Percentiles rank a stretch among this genome's conserved stretches.
These are phyloP conservation scores for Eulimnadia texana DNA, from an alignment of 1,140 invertebrate genomes.

Conservation along the genomic window DNA sequence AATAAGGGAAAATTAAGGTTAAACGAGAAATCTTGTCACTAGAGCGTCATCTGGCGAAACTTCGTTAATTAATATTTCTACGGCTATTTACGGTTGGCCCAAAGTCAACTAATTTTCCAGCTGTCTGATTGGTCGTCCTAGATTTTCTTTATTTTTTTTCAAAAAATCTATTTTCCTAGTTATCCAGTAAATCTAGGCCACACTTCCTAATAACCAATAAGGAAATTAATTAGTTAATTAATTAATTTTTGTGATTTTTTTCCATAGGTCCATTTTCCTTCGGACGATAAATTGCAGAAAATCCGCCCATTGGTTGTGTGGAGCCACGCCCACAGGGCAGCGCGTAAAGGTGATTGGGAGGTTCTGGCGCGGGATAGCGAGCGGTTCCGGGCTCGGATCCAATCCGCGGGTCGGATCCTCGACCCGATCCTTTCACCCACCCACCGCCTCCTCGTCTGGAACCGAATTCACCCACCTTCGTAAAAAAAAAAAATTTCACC, in stretches of 20 bases:
- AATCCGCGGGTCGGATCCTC: conserved; percentile 14
- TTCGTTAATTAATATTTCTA: too few relatives aligned
- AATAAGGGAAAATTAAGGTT: too few relatives aligned
- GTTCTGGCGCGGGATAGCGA: conserved; percentile 39
- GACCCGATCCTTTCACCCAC: conserved; percentile 15
- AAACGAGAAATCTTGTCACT: too few relatives aligned
- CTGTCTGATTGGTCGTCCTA: too few relatives aligned
- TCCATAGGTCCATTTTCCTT: conserved; percentile 47
- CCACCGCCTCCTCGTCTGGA: conserved; percentile 18
- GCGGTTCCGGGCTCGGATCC: conserved; percentile 36
- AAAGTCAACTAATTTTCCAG: too few relatives aligned
- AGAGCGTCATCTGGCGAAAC: too few relatives aligned
- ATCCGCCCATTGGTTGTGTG: conserved; percentile 44
- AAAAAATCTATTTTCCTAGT: too few relatives aligned
- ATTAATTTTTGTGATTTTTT: conserved; percentile 24
- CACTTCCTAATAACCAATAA: neutral
- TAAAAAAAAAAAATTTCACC: neutral
- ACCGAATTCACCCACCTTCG: neutral
- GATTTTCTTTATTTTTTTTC: too few relatives aligned
- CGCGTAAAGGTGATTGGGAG: conserved; percentile 48
- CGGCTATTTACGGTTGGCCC: too few relatives aligned
- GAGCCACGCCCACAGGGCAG: conserved; percentile 44
- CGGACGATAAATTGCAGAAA: conserved; percentile 28
- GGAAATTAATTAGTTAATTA: neutral
- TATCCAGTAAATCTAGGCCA: too few relatives aligned